Conservation (phyloP, 2,113 vertebrate genomes). For the Anser cygnoides region DNA sequence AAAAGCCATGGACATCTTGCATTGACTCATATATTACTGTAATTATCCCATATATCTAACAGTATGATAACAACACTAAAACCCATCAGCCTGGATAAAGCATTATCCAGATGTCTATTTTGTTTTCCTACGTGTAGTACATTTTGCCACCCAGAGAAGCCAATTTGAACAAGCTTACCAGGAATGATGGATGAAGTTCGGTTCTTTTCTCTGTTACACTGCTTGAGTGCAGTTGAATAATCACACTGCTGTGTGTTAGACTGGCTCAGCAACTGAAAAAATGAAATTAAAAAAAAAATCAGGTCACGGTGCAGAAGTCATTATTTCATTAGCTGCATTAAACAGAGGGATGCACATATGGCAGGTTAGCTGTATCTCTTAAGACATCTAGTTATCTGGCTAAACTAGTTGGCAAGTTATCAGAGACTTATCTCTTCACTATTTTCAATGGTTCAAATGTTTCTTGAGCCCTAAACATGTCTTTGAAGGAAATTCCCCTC, state of each 20-base stretch:
- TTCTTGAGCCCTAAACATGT: not conserved
- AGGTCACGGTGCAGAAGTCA: not conserved
- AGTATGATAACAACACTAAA: not conserved
- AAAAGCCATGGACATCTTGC: not conserved
- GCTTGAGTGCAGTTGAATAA: slow-evolving; percentile 85
- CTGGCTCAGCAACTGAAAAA: slow-evolving; percentile 85
- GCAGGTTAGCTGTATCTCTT: not conserved
- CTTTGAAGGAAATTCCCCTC: not conserved
- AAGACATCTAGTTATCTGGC: not conserved
- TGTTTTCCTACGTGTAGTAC: not conserved
- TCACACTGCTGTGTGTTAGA: slow-evolving; percentile 83
- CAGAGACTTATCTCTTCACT: not conserved
- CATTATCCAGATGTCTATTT: not conserved
- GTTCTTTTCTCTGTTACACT: slow-evolving; percentile 89
- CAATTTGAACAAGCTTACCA: slow-evolving; percentile 71
- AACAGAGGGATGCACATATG: not conserved
- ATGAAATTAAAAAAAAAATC: not conserved
- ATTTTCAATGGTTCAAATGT: not conserved
- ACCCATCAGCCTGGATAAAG: not conserved
- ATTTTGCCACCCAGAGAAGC: not conserved
- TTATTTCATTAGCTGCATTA: not conserved
- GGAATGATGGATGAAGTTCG: slow-evolving; percentile 87
- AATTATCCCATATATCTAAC: not conserved
- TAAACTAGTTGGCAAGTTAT: not conserved
- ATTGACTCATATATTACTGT: not conserved